These are phyloP conservation scores for Nothobranchius kuhntae DNA, from an alignment of 2,113 vertebrate genomes.

Conservation along the genomic window DNA sequence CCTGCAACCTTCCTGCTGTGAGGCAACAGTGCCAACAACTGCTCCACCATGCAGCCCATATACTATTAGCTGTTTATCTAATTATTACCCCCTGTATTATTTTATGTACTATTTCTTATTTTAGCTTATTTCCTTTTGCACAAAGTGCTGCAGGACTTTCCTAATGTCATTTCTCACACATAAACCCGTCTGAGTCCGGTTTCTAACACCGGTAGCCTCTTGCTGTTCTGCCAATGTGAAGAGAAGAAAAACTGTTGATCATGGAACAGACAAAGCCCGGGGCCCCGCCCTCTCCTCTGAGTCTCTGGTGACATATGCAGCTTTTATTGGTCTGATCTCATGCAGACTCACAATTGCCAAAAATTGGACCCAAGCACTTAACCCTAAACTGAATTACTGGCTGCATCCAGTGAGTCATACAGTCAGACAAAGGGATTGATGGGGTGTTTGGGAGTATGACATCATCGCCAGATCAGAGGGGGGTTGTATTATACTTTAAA, in stretches of 20 bases:
- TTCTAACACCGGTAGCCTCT: not conserved
- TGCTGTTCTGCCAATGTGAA: too few relatives aligned
- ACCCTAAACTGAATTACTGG: constrained; percentile 72
- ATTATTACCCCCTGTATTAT: too few relatives aligned
- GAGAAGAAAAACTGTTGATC: too few relatives aligned
- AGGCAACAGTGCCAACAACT: too few relatives aligned
- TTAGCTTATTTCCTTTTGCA: too few relatives aligned
- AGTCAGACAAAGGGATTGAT: constrained; percentile 44
- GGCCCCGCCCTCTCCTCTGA: constrained; percentile 45
- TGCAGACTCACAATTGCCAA: constrained; percentile 66
- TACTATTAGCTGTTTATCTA: too few relatives aligned
- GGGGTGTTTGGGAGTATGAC: constrained; percentile 66
- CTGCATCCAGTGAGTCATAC: constrained; percentile 63
- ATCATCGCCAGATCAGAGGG: constrained; percentile 57
- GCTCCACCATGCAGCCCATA: too few relatives aligned
- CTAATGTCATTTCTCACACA: too few relatives aligned
- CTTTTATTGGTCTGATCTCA: constrained; percentile 72
- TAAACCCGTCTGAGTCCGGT: too few relatives aligned
- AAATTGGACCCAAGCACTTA: constrained; percentile 72
- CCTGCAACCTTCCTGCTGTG: too few relatives aligned
- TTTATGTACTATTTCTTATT: too few relatives aligned
- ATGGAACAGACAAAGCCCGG: constrained; percentile 21
- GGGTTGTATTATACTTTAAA: constrained; percentile 53
- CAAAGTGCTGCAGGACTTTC: too few relatives aligned
- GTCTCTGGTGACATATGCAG: constrained; percentile 49